phyloP scores from a whole-genome alignment of 2,888 invertebrate species.

The Cantharis nigra region DNA sequence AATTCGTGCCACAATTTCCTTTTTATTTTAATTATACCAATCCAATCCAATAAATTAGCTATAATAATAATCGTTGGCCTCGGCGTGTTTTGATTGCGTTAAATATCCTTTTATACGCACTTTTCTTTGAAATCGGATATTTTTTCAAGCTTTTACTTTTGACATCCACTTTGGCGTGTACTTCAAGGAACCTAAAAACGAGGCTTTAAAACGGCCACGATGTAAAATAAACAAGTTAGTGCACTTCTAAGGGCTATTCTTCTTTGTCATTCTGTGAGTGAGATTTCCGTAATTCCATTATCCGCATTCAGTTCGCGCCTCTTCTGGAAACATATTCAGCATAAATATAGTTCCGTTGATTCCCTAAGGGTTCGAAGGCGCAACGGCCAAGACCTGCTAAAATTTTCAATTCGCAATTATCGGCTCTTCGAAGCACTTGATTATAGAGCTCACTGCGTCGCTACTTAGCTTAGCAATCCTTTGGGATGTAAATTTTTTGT shows the following conservation, averaged over 20 bases:
- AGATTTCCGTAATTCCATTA: conserved; percentile 50
- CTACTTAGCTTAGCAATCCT: conserved; percentile 27
- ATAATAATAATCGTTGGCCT: neutral
- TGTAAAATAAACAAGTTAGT: conserved; percentile 47
- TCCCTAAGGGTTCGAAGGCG: conserved; percentile 45
- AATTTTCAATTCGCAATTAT: conserved; percentile 53
- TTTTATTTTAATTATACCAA: neutral
- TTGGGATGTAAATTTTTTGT: conserved; percentile 16
- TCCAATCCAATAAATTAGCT: neutral
- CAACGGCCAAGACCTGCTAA: conserved; percentile 47
- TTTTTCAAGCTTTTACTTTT: conserved; percentile 23
- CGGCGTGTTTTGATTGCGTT: neutral
- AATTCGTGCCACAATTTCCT: neutral
- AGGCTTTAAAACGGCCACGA: conserved; percentile 34
- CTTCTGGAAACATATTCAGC: conserved; percentile 48
- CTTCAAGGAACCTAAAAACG: conserved; percentile 18
- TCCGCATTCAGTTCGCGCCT: conserved; percentile 48
- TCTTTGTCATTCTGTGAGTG: conserved; percentile 48
- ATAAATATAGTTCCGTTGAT: conserved; percentile 48
- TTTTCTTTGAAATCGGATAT: neutral
- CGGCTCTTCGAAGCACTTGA: conserved; percentile 35
- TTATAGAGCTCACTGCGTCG: conserved; percentile 26
- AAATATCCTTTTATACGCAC: neutral
- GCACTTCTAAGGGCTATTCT: conserved; percentile 44
- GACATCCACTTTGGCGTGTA: conserved; percentile 14